Conservation (phyloP, 2,888 invertebrate species). For the Hypercompe scribonia region DNA sequence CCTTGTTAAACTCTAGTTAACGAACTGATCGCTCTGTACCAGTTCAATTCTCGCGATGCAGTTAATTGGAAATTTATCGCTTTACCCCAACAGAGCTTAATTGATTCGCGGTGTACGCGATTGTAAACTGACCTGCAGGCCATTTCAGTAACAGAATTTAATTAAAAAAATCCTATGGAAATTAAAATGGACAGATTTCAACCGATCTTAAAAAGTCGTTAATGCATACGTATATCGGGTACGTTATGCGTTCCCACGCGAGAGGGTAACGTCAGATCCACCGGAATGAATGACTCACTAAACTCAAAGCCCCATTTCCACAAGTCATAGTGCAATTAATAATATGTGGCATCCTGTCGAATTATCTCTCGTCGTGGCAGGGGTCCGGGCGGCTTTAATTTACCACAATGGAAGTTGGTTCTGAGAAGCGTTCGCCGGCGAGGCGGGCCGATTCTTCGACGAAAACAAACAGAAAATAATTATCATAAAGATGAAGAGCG, state of each 20-base stretch:
- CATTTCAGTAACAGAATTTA: conserved; percentile 58
- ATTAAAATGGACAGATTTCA: conserved; percentile 55
- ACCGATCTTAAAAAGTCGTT: conserved; percentile 60
- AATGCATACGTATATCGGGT: conserved; percentile 74
- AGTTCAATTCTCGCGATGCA: conserved; percentile 66
- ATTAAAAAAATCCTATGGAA: conserved; percentile 61
- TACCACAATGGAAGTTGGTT: conserved; percentile 86
- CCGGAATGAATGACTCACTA: conserved; percentile 86
- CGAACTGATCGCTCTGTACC: conserved; percentile 77
- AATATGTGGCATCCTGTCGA: conserved; percentile 87
- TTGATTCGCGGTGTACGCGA: conserved; percentile 74
- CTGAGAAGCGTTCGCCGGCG: conserved; percentile 83
- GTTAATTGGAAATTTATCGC: conserved; percentile 82
- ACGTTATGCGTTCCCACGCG: conserved; percentile 80
- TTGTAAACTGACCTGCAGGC: conserved; percentile 62
- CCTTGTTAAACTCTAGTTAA: conserved; percentile 86
- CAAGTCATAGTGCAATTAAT: conserved; percentile 87
- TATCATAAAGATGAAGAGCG: conserved; percentile 87
- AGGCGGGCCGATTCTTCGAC: conserved; percentile 85
- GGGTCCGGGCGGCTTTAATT: conserved; percentile 86
- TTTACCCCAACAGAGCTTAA: conserved; percentile 72
- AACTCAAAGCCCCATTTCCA: conserved; percentile 84
- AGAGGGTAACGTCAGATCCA: conserved; percentile 67
- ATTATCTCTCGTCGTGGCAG: conserved; percentile 86
- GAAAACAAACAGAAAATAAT: conserved; percentile 87